Base-by-base conservation (phyloP, 1,140 invertebrate species). In the Apocrypta bakeri region DNA sequence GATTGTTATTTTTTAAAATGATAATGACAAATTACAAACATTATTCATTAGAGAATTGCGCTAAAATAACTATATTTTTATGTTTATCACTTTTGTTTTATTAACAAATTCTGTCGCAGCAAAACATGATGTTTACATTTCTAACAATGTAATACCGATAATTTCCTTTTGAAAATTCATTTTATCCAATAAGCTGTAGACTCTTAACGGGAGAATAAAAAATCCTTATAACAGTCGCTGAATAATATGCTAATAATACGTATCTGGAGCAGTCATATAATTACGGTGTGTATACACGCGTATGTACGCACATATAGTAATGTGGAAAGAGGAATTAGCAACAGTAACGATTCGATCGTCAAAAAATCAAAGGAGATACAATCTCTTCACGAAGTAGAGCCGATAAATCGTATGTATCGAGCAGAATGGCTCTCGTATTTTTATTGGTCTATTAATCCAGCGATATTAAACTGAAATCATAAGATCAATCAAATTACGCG, bases 401-500 rank as follows among this genome's bases (percentile, higher is more conserved):
- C 56, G 73, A 82, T 77, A 40, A 63, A 82, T 82, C 81, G 40
- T 21, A 71, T 33, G 29, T 64, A 75, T 9, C n/a, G 31, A 33
- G 40, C 71, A 17, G 66, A 14, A 14, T 7, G 56, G 4, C 33
- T 37, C 21, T 48, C 27, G 37, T 42, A 21, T 40, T 66, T 81
- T 42, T 64, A 63, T 61, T 42, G 40, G 17, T 21, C 27, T 6
- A 17, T 2, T 69, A 82, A 82, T 82, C 63, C 73, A 48, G 8
- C 27, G 56, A 76, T 69, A 82, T 82, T 76, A 56, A 14, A 4
- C 33, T 42, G 56, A 33, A 72, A 77, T 82, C 74, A 31, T 42
- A 64, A 69, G 68, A 82, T 78, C 66, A 78, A 82, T 82, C 66
- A 82, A 77, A 64, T 27, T 71, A 69, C 31, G 56, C 25, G 42